These are phyloP conservation scores for Melanotaenia trifasciata DNA, from an alignment of 2,797 vertebrate genomes.

Conservation along the genomic window DNA sequence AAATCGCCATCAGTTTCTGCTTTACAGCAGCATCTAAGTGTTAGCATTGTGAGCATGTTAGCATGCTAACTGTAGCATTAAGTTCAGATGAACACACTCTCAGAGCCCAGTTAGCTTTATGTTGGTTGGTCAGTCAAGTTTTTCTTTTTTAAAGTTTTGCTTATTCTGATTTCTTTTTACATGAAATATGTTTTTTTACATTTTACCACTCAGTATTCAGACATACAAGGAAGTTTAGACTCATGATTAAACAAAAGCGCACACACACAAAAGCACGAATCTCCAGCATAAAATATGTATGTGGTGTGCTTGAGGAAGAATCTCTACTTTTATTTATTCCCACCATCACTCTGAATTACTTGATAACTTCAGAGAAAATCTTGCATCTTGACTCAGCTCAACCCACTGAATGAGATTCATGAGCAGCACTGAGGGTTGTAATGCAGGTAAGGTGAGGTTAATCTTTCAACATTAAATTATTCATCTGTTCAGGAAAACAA, in stretches of 20 bases:
- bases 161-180: neutral
- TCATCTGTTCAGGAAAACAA: conserved; percentile 60
- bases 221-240: neutral
- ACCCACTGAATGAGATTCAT: conserved; percentile 45
- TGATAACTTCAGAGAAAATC: conserved; percentile 56
- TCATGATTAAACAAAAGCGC: conserved; percentile 20
- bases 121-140: neutral
- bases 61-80: conserved; percentile 1
- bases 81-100: neutral
- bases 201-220: neutral
- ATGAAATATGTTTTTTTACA: neutral
- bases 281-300: conserved; percentile 58
- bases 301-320: conserved; percentile 4
- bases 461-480: conserved; percentile 59
- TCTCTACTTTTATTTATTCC: conserved; percentile 55
- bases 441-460: conserved; percentile 35
- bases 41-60: neutral
- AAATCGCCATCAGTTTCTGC: neutral
- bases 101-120: neutral
- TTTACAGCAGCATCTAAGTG: neutral
- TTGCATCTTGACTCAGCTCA: conserved; percentile 39
- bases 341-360: conserved; percentile 47
- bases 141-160: neutral
- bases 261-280: conserved; percentile 1
- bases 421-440: conserved; percentile 30